phyloP scores from a whole-genome alignment of 2,888 invertebrate genomes.

The Zelleria hepariella region DNA sequence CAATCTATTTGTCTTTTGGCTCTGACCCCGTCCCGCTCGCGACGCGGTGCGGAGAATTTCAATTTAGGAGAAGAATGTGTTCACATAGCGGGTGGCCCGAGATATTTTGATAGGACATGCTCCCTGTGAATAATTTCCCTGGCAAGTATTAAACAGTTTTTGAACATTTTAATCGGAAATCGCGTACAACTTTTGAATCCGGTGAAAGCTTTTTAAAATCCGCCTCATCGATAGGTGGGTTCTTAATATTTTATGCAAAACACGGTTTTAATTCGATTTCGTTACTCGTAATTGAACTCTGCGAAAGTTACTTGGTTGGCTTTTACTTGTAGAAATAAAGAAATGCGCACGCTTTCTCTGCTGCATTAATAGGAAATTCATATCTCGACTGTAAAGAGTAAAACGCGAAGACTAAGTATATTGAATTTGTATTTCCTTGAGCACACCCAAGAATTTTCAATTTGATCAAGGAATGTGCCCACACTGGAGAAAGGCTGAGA shows the following conservation, averaged over 20 bases:
- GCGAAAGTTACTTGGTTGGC: no score
- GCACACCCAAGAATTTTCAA: conserved; percentile 42
- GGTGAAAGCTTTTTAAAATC: not conserved
- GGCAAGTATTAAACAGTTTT: conserved; percentile 37
- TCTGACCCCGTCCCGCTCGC: conserved; percentile 59
- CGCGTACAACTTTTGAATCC: not conserved
- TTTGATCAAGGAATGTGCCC: conserved; percentile 45
- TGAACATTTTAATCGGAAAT: conserved; percentile 37
- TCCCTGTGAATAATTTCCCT: conserved; percentile 70
- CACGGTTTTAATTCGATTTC: no score
- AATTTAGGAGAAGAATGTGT: conserved; percentile 74
- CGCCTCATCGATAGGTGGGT: not conserved
- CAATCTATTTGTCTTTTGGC: conserved; percentile 64
- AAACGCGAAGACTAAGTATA: not conserved
- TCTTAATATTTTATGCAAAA: no score
- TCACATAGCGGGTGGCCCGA: conserved; percentile 72
- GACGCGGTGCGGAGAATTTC: conserved; percentile 69
- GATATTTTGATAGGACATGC: conserved; percentile 73
- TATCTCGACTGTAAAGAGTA: not conserved
- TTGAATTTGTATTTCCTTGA: not conserved
- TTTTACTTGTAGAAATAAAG: no score
- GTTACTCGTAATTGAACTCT: no score
- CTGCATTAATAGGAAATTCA: not conserved
- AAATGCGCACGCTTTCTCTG: no score
- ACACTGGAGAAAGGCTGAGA: conserved; percentile 41